Evolutionary conservation across 2,797 vertebrate species (phyloP).

Genomic region (Triplophysa yarkandensis): DNA sequence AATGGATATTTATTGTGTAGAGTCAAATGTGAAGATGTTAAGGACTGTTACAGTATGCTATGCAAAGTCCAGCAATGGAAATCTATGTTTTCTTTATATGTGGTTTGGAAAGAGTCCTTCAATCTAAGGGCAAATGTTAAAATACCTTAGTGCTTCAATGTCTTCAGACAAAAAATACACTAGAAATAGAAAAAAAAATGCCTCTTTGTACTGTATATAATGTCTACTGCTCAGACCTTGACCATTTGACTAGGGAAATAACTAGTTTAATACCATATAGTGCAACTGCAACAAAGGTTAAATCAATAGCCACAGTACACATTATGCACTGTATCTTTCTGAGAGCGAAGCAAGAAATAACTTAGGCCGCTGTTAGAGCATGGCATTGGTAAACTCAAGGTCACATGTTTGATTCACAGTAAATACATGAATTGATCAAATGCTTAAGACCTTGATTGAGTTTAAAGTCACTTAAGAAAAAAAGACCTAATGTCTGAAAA

Average conservation of each 20-base stretch:
- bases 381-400: not conserved
- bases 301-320: not conserved
- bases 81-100: too few relatives aligned
- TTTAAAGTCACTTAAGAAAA: too few relatives aligned
- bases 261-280: not conserved
- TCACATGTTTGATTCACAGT: not conserved
- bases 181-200: too few relatives aligned
- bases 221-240: too few relatives aligned
- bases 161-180: too few relatives aligned
- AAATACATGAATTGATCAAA: too few relatives aligned
- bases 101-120: too few relatives aligned
- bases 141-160: too few relatives aligned
- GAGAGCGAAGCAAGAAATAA: not conserved
- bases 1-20: not conserved
- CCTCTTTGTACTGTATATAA: too few relatives aligned
- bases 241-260: not conserved
- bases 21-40: too few relatives aligned
- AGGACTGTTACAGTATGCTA: not conserved
- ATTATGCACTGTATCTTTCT: not conserved
- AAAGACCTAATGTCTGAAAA: too few relatives aligned
- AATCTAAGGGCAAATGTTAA: too few relatives aligned
- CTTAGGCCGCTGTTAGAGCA: not conserved
- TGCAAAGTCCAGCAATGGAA: not conserved
- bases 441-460: not conserved
- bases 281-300: not conserved